Evolutionary conservation across 2,113 vertebrate species (phyloP).

Genomic region (Cyanoramphus novaezelandiae): DNA sequence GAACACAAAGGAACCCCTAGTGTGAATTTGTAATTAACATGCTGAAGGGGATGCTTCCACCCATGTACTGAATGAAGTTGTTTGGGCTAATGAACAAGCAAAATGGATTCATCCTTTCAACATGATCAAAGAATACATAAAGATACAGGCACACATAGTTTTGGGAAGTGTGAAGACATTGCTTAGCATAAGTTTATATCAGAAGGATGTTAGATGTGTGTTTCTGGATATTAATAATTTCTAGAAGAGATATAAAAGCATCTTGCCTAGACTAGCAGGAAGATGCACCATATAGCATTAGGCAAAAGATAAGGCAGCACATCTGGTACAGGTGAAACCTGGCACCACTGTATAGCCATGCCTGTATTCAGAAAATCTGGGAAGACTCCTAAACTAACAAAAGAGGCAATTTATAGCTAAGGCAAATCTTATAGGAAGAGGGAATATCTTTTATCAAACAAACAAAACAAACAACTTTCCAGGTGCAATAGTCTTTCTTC

Average conservation of each 20-base stretch:
- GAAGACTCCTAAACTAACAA: not conserved
- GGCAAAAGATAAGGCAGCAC: not conserved
- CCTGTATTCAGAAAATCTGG: not conserved
- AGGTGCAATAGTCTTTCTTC: not conserved
- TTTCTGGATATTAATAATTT: conserved; percentile 46
- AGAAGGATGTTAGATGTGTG: conserved; percentile 27
- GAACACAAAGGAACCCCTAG: conserved; percentile 68
- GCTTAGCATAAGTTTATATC: conserved; percentile 63
- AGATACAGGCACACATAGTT: conserved; percentile 45
- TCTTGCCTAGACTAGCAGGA: not conserved
- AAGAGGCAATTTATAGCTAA: not conserved
- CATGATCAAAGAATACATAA: conserved; percentile 67
- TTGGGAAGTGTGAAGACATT: conserved; percentile 39
- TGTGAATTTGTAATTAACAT: conserved; percentile 65
- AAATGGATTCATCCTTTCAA: conserved; percentile 56
- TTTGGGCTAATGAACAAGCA: conserved; percentile 66
- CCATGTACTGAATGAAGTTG: conserved; percentile 36
- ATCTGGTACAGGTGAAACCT: not conserved
- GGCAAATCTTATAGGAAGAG: not conserved
- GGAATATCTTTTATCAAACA: not conserved
- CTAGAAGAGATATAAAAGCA: not conserved
- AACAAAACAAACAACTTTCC: not conserved
- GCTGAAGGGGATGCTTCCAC: conserved; percentile 59
- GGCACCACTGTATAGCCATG: not conserved
- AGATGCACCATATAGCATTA: not conserved